Percentiles rank a stretch among this genome's conserved stretches.
phyloP scores from a whole-genome alignment of 2,888 invertebrate species.

The Plemyria rubiginata region DNA sequence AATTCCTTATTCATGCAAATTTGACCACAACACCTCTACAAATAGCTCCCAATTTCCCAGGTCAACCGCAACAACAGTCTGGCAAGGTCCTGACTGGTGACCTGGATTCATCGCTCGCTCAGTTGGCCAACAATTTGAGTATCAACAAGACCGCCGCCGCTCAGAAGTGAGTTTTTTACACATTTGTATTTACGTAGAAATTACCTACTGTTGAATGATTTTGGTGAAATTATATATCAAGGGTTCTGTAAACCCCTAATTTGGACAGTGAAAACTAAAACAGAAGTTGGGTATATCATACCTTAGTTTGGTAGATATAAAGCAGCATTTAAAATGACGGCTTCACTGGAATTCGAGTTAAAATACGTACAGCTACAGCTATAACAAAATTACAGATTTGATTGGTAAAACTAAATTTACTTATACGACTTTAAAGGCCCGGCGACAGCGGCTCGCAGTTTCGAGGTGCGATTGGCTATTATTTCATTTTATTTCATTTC shows the following conservation, averaged over 20 bases:
- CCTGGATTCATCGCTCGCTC: slow-evolving; percentile 96
- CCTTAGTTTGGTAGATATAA: background rate
- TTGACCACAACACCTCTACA: slow-evolving; percentile 15
- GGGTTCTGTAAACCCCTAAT: background rate
- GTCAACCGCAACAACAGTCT: slow-evolving; percentile 71
- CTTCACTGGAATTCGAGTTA: background rate
- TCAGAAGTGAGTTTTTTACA: slow-evolving; percentile 86
- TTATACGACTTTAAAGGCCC: too few species aligned
- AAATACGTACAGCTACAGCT: background rate
- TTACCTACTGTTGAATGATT: slow-evolving; percentile 32
- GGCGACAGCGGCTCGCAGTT: too few species aligned
- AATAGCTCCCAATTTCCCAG: slow-evolving; percentile 48
- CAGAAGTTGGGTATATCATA: background rate
- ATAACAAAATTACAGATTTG: background rate
- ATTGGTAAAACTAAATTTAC: too few species aligned
- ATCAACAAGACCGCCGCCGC: slow-evolving; percentile 91
- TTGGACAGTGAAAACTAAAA: background rate
- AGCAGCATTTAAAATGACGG: background rate
- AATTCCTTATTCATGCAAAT: background rate
- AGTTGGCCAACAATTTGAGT: slow-evolving; percentile 95
- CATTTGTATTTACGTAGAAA: slow-evolving; percentile 4
- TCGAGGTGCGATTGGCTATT: too few species aligned
- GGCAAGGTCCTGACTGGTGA: slow-evolving; percentile 95
- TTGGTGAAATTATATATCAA: slow-evolving; percentile 8
- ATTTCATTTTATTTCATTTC: too few species aligned